Conservation (phyloP, 92 coral and sea anemone genomes). For the Epizoanthus stellaris region DNA sequence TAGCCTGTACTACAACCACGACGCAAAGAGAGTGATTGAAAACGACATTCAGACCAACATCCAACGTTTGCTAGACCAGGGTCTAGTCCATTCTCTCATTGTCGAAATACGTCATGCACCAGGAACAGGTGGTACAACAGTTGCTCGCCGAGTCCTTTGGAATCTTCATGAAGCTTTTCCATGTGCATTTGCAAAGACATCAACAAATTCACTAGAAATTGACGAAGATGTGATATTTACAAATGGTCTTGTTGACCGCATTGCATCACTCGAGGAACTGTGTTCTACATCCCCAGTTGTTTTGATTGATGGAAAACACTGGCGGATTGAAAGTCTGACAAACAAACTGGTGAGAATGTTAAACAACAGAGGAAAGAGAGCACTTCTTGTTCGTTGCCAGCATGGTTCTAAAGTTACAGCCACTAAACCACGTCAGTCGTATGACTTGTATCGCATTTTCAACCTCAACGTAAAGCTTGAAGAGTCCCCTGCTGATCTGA, state of each 20-base stretch:
- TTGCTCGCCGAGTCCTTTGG: constrained; percentile 84
- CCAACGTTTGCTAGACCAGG: constrained; percentile 68
- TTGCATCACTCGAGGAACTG: constrained; percentile 65
- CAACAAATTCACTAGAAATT: constrained; percentile 41
- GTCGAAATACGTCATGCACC: constrained; percentile 79
- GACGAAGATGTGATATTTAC: constrained; percentile 75
- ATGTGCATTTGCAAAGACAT: constrained; percentile 67
- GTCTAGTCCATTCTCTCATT: constrained; percentile 46
- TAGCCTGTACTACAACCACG: constrained; percentile 71
- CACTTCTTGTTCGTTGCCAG: constrained; percentile 71
- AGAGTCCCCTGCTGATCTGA: constrained; percentile 68
- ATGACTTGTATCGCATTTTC: constrained; percentile 55
- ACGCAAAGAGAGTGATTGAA: constrained; percentile 70
- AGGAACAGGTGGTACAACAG: constrained; percentile 84
- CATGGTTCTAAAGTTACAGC: constrained; percentile 56
- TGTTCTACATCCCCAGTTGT: constrained; percentile 69
- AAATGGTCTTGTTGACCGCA: constrained; percentile 66
- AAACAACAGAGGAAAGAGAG: constrained; percentile 65
- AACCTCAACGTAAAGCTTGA: constrained; percentile 74
- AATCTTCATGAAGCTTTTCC: constrained; percentile 76
- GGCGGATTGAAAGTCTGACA: constrained; percentile 58
- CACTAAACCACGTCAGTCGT: constrained; percentile 36
- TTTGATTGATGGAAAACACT: constrained; percentile 76
- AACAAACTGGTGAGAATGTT: constrained; percentile 66
- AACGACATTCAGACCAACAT: constrained; percentile 62